A percentile compares a stretch with the other conserved stretches of the same genome.
phyloP scores from a whole-genome alignment of 2,888 invertebrate genomes.

The Synergus laeviventris region DNA sequence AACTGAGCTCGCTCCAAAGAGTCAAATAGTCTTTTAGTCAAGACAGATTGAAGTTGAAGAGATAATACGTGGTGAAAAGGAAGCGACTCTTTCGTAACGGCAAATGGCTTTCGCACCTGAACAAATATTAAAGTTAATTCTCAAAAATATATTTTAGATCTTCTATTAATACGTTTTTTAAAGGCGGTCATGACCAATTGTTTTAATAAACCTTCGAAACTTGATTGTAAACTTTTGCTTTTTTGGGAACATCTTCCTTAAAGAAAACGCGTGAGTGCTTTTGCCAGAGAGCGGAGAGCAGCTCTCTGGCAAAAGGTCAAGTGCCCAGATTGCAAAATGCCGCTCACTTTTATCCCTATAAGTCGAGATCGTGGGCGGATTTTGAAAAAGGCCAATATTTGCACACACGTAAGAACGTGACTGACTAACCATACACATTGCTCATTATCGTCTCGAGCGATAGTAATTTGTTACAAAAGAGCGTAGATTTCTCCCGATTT shows the following conservation, averaged over 20 bases:
- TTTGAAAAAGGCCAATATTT: conserved; percentile 1
- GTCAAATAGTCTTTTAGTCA: neutral
- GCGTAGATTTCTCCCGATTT: neutral
- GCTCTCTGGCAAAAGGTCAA: neutral
- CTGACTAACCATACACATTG: conserved; percentile 2
- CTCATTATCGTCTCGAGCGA: conserved; percentile 6
- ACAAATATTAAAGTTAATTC: neutral
- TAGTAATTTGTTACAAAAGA: conserved; percentile 12
- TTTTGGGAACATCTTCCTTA: neutral
- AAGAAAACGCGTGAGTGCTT: neutral
- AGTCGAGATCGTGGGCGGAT: conserved; percentile 6
- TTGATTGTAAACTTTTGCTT: neutral
- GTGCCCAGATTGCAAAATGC: neutral
- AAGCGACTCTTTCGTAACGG: neutral
- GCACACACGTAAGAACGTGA: neutral
- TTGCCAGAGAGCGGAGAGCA: neutral
- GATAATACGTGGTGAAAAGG: conserved; percentile 2
- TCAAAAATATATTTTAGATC: neutral
- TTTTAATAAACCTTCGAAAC: too few relatives aligned
- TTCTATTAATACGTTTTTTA: neutral
- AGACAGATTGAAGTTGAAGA: conserved; percentile 31
- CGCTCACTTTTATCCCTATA: neutral
- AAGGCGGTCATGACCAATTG: neutral
- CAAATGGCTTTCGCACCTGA: neutral
- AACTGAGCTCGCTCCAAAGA: neutral